Evolutionary conservation across 2,797 vertebrate species (phyloP).

Genomic region (Ispidina lecontei): DNA sequence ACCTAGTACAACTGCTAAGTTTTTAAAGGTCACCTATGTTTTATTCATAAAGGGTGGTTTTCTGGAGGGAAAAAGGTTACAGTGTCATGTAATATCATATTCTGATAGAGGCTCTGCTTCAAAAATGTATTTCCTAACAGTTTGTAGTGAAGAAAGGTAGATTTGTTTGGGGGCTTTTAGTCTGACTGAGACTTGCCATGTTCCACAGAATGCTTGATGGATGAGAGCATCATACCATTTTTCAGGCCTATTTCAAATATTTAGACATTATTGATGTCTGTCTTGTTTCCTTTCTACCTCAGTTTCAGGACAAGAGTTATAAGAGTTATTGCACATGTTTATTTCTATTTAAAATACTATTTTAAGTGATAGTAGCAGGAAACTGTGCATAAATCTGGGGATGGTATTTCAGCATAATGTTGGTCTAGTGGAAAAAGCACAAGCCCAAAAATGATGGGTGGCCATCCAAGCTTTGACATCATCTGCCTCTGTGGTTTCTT

Average conservation of each 20-base stretch:
- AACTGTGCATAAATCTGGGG: neutral
- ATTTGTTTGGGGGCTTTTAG: constrained; percentile 37
- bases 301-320: neutral
- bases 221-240: neutral
- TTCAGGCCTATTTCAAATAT: constrained; percentile 6
- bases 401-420: neutral
- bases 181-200: neutral
- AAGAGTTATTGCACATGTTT: neutral
- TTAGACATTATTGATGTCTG: neutral
- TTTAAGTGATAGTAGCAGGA: neutral
- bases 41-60: constrained; percentile 89
- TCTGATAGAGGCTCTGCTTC: constrained; percentile 79
- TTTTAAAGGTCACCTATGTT: constrained; percentile 88
- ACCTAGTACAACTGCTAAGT: constrained; percentile 86
- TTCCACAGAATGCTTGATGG: neutral
- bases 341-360: neutral
- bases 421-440: neutral
- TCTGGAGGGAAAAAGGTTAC: constrained; percentile 86
- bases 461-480: neutral
- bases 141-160: constrained; percentile 39
- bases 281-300: neutral
- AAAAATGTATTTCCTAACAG: constrained; percentile 74
- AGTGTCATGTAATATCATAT: constrained; percentile 87
- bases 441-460: neutral
- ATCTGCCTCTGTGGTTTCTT: neutral